Percentiles rank a stretch among this genome's conserved stretches.
Evolutionary conservation across 2,888 invertebrate genomes (phyloP).

Genomic region (Cataglyphis livida): DNA sequence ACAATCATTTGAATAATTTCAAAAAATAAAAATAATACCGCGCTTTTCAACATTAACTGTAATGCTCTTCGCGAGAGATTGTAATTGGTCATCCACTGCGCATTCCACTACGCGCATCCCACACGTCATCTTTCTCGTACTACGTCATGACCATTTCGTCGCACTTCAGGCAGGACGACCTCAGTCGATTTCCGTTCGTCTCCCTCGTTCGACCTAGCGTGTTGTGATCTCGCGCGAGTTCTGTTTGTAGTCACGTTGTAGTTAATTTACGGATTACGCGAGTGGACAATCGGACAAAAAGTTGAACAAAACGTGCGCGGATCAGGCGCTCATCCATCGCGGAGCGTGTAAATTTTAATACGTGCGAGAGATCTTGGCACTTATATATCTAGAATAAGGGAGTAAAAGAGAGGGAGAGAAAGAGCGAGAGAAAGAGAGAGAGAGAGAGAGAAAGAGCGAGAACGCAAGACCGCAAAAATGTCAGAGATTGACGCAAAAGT

Average conservation of each 20-base stretch:
- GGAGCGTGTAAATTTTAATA: slow-evolving; percentile 5
- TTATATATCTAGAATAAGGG: background rate
- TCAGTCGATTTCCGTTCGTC: background rate
- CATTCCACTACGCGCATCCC: background rate
- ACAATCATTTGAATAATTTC: no score
- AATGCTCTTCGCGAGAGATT: no score
- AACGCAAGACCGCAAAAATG: slow-evolving; percentile 73
- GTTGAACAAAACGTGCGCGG: background rate
- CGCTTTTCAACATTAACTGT: no score
- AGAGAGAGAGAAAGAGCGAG: slow-evolving; percentile 11
- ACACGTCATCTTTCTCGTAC: background rate
- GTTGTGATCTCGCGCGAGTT: background rate
- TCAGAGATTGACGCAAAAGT: slow-evolving; percentile 85
- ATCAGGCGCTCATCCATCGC: background rate
- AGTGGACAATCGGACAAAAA: background rate
- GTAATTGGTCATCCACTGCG: no score
- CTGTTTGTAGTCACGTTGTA: background rate
- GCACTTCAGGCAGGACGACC: background rate
- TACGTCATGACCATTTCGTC: background rate
- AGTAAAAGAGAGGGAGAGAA: slow-evolving; percentile 38
- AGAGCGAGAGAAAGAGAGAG: background rate
- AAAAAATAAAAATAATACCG: no score
- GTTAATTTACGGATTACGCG: background rate
- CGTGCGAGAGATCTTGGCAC: slow-evolving; percentile 14
- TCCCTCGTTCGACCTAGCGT: background rate